Percentiles rank a stretch among this genome's conserved stretches.
Evolutionary conservation across 2,797 vertebrate species (phyloP).

Genomic region (Enoplosus armatus): DNA sequence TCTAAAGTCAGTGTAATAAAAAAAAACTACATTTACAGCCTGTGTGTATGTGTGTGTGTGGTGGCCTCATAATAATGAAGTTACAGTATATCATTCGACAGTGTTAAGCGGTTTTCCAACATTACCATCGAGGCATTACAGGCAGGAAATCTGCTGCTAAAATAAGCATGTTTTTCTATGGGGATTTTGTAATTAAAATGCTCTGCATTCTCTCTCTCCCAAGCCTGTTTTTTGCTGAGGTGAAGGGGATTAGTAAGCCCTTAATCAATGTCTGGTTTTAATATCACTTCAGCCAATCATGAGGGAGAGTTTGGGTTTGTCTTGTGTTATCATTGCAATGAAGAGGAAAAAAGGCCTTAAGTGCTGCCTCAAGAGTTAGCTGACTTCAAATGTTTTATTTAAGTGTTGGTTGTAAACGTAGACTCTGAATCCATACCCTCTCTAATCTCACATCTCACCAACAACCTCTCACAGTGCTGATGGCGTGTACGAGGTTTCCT

Average conservation of each 20-base stretch:
- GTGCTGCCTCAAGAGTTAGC: neutral
- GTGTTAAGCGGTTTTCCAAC: slow-evolving; percentile 44
- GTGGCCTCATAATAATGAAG: slow-evolving; percentile 9
- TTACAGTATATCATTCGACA: slow-evolving; percentile 31
- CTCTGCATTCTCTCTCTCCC: neutral
- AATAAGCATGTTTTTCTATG: slow-evolving; percentile 61
- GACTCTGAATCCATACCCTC: neutral
- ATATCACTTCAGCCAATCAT: slow-evolving; percentile 27
- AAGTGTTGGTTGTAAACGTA: neutral
- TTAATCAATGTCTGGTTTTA: slow-evolving; percentile 49
- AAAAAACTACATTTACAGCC: neutral
- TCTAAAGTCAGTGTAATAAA: neutral
- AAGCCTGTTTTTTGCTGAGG: slow-evolving; percentile 27
- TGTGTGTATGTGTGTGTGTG: slow-evolving; percentile 5
- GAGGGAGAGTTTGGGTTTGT: slow-evolving; percentile 3
- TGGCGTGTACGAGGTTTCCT: slow-evolving; percentile 89
- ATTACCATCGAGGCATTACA: slow-evolving; percentile 24
- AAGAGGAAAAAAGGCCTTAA: neutral
- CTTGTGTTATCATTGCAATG: neutral
- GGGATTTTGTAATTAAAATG: slow-evolving; percentile 59
- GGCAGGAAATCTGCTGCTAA: slow-evolving; percentile 55
- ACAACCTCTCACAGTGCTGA: slow-evolving; percentile 80
- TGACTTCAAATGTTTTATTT: slow-evolving; percentile 1
- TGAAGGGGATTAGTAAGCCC: slow-evolving; percentile 51
- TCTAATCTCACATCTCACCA: slow-evolving; percentile 14